A percentile compares a stretch with the other conserved stretches of the same genome.
Evolutionary conservation across 2,797 vertebrate genomes (phyloP).

Genomic region (Enteromius treurensis): DNA sequence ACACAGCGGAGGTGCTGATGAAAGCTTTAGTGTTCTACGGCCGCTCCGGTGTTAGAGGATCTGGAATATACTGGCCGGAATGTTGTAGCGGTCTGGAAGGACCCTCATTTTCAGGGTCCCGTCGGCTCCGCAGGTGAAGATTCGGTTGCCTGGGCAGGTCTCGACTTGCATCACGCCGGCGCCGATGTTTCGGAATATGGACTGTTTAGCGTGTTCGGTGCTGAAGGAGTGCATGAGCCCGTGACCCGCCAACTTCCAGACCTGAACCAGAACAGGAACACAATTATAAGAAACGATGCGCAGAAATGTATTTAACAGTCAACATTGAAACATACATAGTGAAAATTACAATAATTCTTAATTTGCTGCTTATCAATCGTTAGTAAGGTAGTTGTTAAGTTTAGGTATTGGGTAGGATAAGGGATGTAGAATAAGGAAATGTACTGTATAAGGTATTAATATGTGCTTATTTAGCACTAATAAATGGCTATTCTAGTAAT

Average conservation of each 20-base stretch:
- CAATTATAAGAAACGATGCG: neutral
- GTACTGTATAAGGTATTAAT: too few species aligned
- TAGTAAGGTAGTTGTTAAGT: too few species aligned
- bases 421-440: too few species aligned
- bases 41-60: slow-evolving; percentile 77
- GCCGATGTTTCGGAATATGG: slow-evolving; percentile 97
- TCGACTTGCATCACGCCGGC: slow-evolving; percentile 96
- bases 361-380: too few species aligned
- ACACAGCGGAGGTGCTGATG: slow-evolving; percentile 63
- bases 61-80: slow-evolving; percentile 88
- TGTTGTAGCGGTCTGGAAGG: slow-evolving; percentile 90
- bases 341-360: too few species aligned
- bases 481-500: too few species aligned
- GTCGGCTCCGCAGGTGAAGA: slow-evolving; percentile 98
- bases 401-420: too few species aligned
- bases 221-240: slow-evolving; percentile 95
- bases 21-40: slow-evolving; percentile 51
- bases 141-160: slow-evolving; percentile 86
- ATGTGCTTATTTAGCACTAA: too few species aligned
- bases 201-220: slow-evolving; percentile 95
- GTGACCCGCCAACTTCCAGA: slow-evolving; percentile 91
- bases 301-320: neutral
- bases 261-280: slow-evolving; percentile 72
- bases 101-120: slow-evolving; percentile 97
- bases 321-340: neutral